These are phyloP conservation scores for Acanthosepion pharaonis DNA, from an alignment of 2,888 invertebrate species.

Conservation along the genomic window DNA sequence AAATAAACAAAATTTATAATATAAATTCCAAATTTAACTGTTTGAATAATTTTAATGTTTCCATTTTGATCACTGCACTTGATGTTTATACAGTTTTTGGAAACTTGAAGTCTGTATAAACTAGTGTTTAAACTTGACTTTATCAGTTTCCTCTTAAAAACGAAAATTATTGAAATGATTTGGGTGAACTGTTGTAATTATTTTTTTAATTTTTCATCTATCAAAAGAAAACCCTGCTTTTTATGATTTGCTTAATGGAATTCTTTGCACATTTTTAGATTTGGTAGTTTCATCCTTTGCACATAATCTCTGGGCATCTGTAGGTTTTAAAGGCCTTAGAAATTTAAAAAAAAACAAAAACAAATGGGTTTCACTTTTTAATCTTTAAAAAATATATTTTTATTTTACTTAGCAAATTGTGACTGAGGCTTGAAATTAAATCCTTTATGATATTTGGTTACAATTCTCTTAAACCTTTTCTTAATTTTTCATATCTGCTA, in stretches of 20 bases:
- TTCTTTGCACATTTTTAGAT: not conserved
- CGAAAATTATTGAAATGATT: no score
- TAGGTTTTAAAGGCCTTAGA: not conserved
- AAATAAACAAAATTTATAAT: no score
- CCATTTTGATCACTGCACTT: no score
- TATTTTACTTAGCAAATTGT: not conserved
- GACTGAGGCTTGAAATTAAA: not conserved
- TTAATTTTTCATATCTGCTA: not conserved
- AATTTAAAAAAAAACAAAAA: not conserved
- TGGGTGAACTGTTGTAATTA: no score
- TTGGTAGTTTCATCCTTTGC: not conserved
- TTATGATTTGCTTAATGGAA: slow-evolving; percentile 8
- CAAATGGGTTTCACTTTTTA: not conserved
- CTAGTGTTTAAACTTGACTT: no score
- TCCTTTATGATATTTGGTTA: not conserved
- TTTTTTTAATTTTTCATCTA: no score
- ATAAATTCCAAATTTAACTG: no score
- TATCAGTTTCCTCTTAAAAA: no score
- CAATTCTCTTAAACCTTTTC: not conserved
- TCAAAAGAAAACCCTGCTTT: not conserved
- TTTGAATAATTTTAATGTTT: no score
- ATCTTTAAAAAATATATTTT: not conserved
- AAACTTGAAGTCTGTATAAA: no score
- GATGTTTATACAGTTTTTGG: no score
- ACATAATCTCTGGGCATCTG: not conserved